Conservation (phyloP, 2,113 vertebrate species). For the Sula dactylatra region DNA sequence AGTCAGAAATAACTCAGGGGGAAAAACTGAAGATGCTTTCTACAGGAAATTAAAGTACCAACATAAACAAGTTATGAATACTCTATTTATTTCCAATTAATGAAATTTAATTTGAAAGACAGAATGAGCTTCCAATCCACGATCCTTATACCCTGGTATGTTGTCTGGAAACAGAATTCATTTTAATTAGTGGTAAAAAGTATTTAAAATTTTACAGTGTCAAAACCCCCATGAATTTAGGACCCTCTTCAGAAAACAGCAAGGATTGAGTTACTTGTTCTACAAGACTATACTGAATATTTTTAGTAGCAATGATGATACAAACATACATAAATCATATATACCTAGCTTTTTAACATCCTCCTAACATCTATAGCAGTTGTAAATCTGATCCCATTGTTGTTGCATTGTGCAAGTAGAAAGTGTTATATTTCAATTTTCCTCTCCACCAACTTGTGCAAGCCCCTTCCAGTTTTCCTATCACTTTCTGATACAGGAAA, state of each 20-base stretch:
- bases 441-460: not conserved
- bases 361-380: not conserved
- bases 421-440: not conserved
- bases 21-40: not conserved
- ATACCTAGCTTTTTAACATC: not conserved
- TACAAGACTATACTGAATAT: not conserved
- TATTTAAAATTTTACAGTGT: not conserved
- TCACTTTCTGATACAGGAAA: not conserved
- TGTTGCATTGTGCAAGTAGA: not conserved
- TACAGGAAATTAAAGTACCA: slow-evolving; percentile 12
- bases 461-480: not conserved
- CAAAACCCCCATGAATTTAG: not conserved
- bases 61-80: slow-evolving; percentile 6
- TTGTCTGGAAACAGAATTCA: not conserved
- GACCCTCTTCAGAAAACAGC: not conserved
- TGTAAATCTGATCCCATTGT: not conserved
- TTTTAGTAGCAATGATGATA: not conserved
- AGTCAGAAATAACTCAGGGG: not conserved
- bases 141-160: not conserved
- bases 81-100: slow-evolving; percentile 37
- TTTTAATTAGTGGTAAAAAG: not conserved
- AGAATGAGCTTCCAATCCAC: not conserved
- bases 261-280: not conserved
- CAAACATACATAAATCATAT: not conserved
- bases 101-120: slow-evolving; percentile 16